phyloP scores from a whole-genome alignment of 92 coral and sea anemone species.

The Meandrina meandrites region DNA sequence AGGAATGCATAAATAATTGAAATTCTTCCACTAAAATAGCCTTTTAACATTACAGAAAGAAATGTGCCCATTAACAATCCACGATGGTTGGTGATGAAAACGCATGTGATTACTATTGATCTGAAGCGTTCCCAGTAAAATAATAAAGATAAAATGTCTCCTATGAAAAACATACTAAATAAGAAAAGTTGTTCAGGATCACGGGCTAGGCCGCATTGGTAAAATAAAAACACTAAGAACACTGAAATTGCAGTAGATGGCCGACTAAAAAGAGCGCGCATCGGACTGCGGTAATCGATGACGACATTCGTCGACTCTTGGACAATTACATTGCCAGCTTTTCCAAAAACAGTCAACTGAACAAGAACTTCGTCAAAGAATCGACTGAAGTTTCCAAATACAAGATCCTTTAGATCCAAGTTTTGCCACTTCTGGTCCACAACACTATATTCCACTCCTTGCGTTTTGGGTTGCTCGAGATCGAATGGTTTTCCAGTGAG shows the following conservation, averaged over 20 bases:
- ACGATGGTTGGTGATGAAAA: background rate
- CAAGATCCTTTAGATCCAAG: conserved; percentile 17
- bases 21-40: background rate
- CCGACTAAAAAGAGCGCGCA: too few relatives aligned
- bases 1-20: background rate
- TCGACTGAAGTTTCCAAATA: conserved; percentile 32
- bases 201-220: background rate
- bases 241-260: background rate
- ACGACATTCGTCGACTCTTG: background rate
- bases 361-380: conserved; percentile 2
- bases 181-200: background rate
- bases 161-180: background rate
- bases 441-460: conserved; percentile 38
- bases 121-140: background rate
- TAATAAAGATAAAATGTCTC: background rate
- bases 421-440: conserved; percentile 48
- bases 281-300: too few relatives aligned
- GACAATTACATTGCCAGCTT: background rate
- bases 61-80: background rate
- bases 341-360: background rate
- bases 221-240: background rate
- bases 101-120: background rate
- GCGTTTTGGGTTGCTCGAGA: conserved; percentile 31
- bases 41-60: background rate
- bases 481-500: conserved; percentile 55